Base-by-base conservation (phyloP, 2,888 invertebrate species). In the Cynaeus angustus region DNA sequence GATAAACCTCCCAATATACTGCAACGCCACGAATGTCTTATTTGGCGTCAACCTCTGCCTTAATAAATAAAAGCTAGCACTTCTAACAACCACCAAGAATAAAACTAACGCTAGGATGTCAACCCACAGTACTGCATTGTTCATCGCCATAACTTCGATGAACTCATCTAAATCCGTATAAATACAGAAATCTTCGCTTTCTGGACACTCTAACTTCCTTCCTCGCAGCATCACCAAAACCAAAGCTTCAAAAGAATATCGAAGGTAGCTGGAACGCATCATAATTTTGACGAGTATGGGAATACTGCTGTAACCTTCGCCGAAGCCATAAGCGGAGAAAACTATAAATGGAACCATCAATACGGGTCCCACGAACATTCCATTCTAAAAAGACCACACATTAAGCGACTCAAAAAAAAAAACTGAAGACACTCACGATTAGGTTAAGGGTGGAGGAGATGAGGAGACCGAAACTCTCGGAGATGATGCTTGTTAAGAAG, bases 351-450 rank as follows among this genome's bases (percentile, higher is more conserved):
- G 97, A 3, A 97, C 97, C 59, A 92, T 89, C 67, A 93, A 81
- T 0, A 94, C 93, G 10, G 98, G 97, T 0, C 97, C 98, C 77
- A 96, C 87, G 83, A 97, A 98, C 85, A 96, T 94, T 26, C 92
- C 91, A 80, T 95, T 95, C 95, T 95, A 85, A 16, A 38, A 43
- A 46, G 16, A 52, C 21, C 21, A 21, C 21, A 21, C 21, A 21
- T 21, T 1, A 21, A 21, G 21, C 1, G 21, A 21, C 21, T 6
- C 12, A 5, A 21, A 26, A 65, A 3, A n/a, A n/a, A 5, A 28
- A 50, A 50, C 4, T 26, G 14, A 26, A 30, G n/a, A 10, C 26
- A 52, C 92, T 87, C 85, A 94, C 95, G 81, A 94, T 91, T 74
- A 94, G 89, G 82, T 88, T 94, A 16, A 95, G 85, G 67, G 90